phyloP scores from a whole-genome alignment of 2,888 invertebrate genomes.

The Capitulum mitella region DNA sequence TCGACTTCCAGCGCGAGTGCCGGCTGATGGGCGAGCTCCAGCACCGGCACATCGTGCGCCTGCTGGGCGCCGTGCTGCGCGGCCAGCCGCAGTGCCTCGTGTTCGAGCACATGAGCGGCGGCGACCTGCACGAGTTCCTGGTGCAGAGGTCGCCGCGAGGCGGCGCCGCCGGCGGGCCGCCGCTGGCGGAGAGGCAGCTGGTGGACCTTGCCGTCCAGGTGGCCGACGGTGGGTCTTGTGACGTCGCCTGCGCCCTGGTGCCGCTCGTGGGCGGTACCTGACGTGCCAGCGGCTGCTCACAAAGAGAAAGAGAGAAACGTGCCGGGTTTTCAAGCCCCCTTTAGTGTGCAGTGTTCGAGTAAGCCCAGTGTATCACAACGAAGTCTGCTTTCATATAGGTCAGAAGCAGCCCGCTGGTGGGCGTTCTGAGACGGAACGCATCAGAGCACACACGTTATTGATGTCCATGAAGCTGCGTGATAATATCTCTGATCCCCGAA shows the following conservation, averaged over 20 bases:
- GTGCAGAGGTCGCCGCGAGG: slow-evolving; percentile 71
- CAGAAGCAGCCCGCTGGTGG: neutral
- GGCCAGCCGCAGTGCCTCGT: slow-evolving; percentile 51
- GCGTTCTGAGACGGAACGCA: no score
- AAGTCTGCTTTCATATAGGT: neutral
- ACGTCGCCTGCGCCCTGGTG: neutral
- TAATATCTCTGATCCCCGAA: no score
- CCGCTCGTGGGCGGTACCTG: no score
- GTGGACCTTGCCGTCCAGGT: slow-evolving; percentile 86
- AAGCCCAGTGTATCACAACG: no score
- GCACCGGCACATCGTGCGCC: slow-evolving; percentile 92
- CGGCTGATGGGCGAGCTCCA: slow-evolving; percentile 88
- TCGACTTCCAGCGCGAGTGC: slow-evolving; percentile 88
- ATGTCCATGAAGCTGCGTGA: no score
- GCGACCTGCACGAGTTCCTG: slow-evolving; percentile 93
- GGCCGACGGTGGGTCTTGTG: slow-evolving; percentile 45
- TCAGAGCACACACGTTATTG: no score
- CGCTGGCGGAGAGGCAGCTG: slow-evolving; percentile 74
- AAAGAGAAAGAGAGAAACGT: no score
- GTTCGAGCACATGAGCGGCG: slow-evolving; percentile 95
- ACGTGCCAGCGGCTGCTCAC: no score
- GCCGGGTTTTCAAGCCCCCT: no score
- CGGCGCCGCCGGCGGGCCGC: slow-evolving; percentile 49
- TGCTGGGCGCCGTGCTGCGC: slow-evolving; percentile 82
- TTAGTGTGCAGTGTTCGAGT: no score